These are phyloP conservation scores for Cheirogaleus medius DNA, from an alignment of 2,113 vertebrate genomes.

Conservation along the genomic window DNA sequence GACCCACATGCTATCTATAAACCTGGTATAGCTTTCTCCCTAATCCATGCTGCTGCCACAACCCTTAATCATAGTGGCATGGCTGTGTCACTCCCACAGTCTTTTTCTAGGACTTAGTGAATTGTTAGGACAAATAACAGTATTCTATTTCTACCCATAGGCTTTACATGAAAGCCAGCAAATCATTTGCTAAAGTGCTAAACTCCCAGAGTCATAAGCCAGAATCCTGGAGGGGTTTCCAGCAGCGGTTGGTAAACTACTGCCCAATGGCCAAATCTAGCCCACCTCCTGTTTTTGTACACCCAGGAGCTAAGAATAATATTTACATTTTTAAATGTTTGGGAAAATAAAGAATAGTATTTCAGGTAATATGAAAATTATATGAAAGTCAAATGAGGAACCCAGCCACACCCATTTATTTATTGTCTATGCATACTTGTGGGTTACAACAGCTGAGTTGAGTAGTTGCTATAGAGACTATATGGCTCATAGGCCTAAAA, in stretches of 20 bases:
- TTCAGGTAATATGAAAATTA: background rate
- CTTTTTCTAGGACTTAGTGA: background rate
- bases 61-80: background rate
- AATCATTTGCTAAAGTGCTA: background rate
- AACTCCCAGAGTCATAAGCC: background rate
- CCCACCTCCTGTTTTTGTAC: background rate
- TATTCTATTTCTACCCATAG: background rate
- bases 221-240: background rate
- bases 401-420: background rate
- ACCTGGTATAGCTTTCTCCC: background rate
- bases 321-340: background rate
- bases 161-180: background rate
- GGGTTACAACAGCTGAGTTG: background rate
- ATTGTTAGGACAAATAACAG: background rate
- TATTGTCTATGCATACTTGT: background rate
- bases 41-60: background rate
- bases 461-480: background rate
- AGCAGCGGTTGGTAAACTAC: background rate
- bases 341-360: background rate
- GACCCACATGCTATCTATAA: background rate
- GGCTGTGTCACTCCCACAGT: background rate
- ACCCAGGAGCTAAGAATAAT: background rate
- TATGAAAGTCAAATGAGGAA: background rate
- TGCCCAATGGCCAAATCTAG: background rate
- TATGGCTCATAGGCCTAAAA: background rate